These are phyloP conservation scores for Cyanoramphus novaezelandiae DNA, from an alignment of 2,113 vertebrate species.

Conservation along the genomic window DNA sequence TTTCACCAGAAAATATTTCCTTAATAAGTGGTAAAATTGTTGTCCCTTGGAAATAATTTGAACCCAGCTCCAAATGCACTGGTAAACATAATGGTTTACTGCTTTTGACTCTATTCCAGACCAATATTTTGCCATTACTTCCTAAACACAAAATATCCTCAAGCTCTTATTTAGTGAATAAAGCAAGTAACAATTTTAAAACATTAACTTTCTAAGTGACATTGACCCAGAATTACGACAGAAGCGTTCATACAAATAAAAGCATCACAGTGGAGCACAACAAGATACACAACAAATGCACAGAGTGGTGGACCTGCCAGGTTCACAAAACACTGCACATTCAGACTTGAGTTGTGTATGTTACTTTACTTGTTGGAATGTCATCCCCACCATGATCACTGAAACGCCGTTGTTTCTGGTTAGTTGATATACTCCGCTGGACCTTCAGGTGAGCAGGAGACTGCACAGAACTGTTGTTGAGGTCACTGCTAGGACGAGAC, in stretches of 20 bases:
- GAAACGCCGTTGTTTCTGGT: slow-evolving; percentile 97
- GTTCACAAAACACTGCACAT: slow-evolving; percentile 68
- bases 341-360: slow-evolving; percentile 63
- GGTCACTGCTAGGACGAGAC: slow-evolving; percentile 92
- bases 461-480: slow-evolving; percentile 93
- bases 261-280: neutral
- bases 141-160: neutral
- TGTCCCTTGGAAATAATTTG: neutral
- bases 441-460: slow-evolving; percentile 98
- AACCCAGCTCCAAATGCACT: neutral
- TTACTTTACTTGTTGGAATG: slow-evolving; percentile 75
- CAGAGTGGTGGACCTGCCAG: slow-evolving; percentile 47
- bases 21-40: neutral
- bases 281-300: slow-evolving; percentile 62
- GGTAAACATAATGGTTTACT: neutral
- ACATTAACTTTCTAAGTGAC: neutral
- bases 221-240: neutral
- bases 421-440: slow-evolving; percentile 94
- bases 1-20: neutral
- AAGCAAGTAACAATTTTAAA: neutral
- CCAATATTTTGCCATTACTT: neutral
- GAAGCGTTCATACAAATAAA: neutral
- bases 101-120: neutral
- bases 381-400: slow-evolving; percentile 94
- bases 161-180: neutral